These are phyloP conservation scores for Rhopalosiphum nymphaeae DNA, from an alignment of 2,888 invertebrate genomes.

Conservation along the genomic window DNA sequence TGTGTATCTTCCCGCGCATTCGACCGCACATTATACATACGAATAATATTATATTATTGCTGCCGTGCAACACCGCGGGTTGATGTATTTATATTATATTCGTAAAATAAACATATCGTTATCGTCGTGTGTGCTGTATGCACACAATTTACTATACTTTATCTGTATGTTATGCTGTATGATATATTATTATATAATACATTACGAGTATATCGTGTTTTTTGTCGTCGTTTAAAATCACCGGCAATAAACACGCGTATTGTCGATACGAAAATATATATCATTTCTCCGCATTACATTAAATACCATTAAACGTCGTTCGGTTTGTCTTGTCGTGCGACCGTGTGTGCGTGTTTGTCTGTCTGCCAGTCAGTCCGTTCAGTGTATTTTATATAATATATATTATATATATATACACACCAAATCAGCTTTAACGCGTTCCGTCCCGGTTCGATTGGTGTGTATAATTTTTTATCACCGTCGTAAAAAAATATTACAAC, in stretches of 20 bases:
- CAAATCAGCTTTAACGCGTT: conserved; percentile 2
- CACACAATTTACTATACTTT: too few species aligned
- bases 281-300: conserved; percentile 32
- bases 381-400: neutral
- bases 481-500: conserved; percentile 50
- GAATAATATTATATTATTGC: neutral
- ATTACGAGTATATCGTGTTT: neutral
- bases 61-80: neutral
- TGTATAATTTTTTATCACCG: conserved; percentile 49
- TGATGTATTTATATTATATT: neutral
- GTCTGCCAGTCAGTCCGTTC: neutral
- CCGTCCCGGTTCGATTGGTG: conserved; percentile 22
- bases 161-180: neutral
- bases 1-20: conserved; percentile 24
- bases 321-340: neutral
- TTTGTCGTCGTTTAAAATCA: conserved; percentile 38
- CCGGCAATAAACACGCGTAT: conserved; percentile 54
- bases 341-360: neutral
- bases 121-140: neutral
- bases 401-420: neutral
- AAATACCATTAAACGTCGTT: conserved; percentile 53
- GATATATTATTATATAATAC: too few species aligned
- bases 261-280: conserved; percentile 54
- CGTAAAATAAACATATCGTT: conserved; percentile 25
- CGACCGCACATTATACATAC: neutral